Conservation (phyloP, 2,888 invertebrate species). For the Athalia cordata region DNA sequence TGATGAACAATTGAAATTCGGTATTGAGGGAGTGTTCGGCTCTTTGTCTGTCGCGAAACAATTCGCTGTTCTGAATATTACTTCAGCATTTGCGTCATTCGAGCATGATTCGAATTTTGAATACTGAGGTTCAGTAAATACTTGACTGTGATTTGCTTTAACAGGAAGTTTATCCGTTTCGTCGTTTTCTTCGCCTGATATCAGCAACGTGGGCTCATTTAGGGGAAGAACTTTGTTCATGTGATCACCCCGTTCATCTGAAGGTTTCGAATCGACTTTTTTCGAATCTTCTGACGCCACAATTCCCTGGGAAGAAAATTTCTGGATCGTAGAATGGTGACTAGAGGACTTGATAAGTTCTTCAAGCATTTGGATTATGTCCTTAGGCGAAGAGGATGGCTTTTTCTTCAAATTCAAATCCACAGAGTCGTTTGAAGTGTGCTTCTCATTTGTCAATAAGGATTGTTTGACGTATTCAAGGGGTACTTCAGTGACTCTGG, state of each 20-base stretch:
- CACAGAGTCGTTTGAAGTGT: background rate
- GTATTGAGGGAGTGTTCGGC: background rate
- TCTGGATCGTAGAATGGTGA: conserved; percentile 6
- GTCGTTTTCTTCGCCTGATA: conserved; percentile 6
- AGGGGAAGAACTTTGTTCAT: background rate
- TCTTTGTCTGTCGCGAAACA: background rate
- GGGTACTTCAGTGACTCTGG: conserved; percentile 23
- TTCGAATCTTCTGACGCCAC: background rate
- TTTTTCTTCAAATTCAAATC: background rate
- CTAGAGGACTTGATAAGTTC: conserved; percentile 26
- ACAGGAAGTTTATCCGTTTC: background rate
- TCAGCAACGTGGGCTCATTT: background rate
- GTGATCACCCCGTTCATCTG: background rate
- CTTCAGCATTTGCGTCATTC: background rate
- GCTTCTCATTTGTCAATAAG: background rate
- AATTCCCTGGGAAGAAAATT: background rate
- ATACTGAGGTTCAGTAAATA: background rate
- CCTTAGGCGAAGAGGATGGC: conserved; percentile 15
- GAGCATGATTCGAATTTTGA: background rate
- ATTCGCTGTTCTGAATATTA: background rate
- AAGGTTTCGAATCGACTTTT: background rate
- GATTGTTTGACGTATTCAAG: background rate
- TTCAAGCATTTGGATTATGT: conserved; percentile 27
- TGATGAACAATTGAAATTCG: background rate
- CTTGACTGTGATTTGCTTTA: background rate